Base-by-base conservation (phyloP, 2,113 vertebrate species). In the Melierax canorus region DNA sequence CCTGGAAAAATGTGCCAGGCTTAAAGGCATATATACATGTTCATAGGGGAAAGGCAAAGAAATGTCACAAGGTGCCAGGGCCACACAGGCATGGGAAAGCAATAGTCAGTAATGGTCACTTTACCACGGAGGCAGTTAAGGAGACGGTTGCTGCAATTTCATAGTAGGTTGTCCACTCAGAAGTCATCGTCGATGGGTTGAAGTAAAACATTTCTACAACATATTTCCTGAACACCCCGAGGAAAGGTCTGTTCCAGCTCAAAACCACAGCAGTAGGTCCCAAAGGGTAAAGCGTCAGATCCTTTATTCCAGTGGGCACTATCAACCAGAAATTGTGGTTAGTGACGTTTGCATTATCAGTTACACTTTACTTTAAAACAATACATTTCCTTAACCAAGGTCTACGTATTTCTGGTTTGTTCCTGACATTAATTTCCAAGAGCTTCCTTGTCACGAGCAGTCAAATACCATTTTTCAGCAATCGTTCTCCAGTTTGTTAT, bases 171-270 rank as follows among this genome's bases (percentile, higher is more conserved):
- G 98, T 99, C 99, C 99, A 99, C 97, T 99, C 99, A 0, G 99
- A 99, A 7, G 98, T 98, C 97, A 99, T 98, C 0, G 98, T 99
- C 30, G 98, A 96, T 0, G 99, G 99, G 97, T 99, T 99, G 98
- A 99, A 99, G 98, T 99, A 99, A 98, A 99, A 99, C 94, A 99
- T 99, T 97, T 99, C 99, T 45, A 99, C 98, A 21, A 99, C 97
- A 0, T 99, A 99, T 94, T 99, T 99, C 91, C 99, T 98, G 98
- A 99, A 99, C 50, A 99, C 98, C 13, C 99, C 99, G 21, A 99
- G 98, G 67, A 98, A 99, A 32, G 99, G 99, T 67, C 99, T 98
- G 96, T 98, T 99, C 99, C 99, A 99, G 97, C 99, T 99, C 94
- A 99, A 97, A 77, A 99, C 98, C 59, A 99, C 98, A 2, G 98